Evolutionary conservation across 1,140 invertebrate genomes (phyloP).

Genomic region (Hycleus phaleratus): DNA sequence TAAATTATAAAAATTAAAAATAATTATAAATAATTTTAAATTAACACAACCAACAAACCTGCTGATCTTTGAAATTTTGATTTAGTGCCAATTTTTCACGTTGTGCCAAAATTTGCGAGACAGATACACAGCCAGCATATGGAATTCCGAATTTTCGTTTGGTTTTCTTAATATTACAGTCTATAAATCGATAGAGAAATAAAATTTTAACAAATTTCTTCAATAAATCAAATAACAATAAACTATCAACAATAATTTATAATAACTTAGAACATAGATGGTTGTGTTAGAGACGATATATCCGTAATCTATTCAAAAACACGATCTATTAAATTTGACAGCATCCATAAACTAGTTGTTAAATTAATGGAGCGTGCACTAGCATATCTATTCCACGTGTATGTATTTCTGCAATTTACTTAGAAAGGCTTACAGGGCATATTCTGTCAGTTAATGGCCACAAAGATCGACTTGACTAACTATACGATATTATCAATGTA

Average conservation of each 20-base stretch:
- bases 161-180: slow-evolving; percentile 53
- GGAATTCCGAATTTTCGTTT: slow-evolving; percentile 54
- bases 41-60: slow-evolving; percentile 14
- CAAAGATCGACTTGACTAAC: no score
- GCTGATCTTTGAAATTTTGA: slow-evolving; percentile 37
- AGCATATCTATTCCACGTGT: slow-evolving; percentile 5
- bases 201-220: no score
- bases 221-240: slow-evolving; percentile 11
- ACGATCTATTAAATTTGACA: slow-evolving; percentile 23
- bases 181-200: slow-evolving; percentile 27
- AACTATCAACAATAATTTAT: no score
- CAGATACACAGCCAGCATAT: slow-evolving; percentile 51
- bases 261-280: no score
- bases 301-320: slow-evolving; percentile 18
- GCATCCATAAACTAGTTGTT: slow-evolving; percentile 19
- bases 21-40: neutral
- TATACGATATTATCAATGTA: neutral
- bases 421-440: slow-evolving; percentile 11
- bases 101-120: slow-evolving; percentile 59
- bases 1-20: slow-evolving; percentile 3
- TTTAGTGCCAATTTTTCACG: slow-evolving; percentile 46
- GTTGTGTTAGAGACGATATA: neutral
- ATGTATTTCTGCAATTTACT: slow-evolving; percentile 17
- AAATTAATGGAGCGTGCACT: slow-evolving; percentile 21
- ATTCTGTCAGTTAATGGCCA: slow-evolving; percentile 8